These are phyloP conservation scores for Orchestia grillus DNA, from an alignment of 1,140 invertebrate genomes.

Conservation along the genomic window DNA sequence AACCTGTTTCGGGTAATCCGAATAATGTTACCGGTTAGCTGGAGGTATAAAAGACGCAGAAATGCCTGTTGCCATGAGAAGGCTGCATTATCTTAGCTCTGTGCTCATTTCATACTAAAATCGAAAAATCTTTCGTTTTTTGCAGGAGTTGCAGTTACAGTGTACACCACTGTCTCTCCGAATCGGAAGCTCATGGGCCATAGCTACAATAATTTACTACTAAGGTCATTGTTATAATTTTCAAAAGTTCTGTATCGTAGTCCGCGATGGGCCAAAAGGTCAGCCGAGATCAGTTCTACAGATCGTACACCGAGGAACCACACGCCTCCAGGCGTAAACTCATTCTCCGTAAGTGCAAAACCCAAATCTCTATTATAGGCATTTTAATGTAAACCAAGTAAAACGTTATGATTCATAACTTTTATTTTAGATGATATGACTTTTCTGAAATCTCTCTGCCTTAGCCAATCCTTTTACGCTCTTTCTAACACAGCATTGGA, in stretches of 20 bases:
- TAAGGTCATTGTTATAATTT: neutral
- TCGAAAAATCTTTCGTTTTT: neutral
- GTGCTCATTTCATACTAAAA: neutral
- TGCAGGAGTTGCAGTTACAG: neutral
- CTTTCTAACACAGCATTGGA: too few species aligned
- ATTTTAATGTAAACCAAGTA: too few species aligned
- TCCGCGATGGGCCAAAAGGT: conserved; percentile 29
- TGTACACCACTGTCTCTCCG: neutral
- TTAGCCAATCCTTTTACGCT: too few species aligned
- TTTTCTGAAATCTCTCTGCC: too few species aligned
- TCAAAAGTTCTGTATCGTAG: neutral
- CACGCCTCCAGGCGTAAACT: conserved; percentile 93
- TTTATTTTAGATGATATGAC: too few species aligned
- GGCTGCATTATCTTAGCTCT: neutral
- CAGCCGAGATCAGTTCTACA: conserved; percentile 85
- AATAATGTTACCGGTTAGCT: neutral
- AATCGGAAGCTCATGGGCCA: neutral
- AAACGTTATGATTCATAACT: too few species aligned
- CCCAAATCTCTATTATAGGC: too few species aligned
- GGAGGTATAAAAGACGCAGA: neutral
- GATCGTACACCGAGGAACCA: conserved; percentile 97
- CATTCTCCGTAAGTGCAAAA: conserved; percentile 83
- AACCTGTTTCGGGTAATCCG: too few species aligned
- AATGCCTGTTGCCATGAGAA: neutral
- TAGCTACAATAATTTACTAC: neutral